phyloP scores from a whole-genome alignment of 2,888 invertebrate species.

The Phragmatobia fuliginosa region DNA sequence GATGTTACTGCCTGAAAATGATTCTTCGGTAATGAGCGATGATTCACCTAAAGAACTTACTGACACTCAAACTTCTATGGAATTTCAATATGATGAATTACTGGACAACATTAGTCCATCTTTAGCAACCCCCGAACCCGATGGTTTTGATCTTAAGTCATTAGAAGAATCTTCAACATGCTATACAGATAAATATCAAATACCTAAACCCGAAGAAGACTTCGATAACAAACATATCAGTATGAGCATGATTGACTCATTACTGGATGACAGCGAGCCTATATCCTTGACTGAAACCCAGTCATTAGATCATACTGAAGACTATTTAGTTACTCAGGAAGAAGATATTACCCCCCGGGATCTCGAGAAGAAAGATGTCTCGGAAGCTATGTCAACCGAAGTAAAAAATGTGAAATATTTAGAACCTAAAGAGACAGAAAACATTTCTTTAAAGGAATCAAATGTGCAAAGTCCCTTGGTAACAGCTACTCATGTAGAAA shows the following conservation, averaged over 20 bases:
- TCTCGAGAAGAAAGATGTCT: constrained; percentile 23
- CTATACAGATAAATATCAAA: constrained; percentile 28
- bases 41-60: constrained; percentile 70
- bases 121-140: constrained; percentile 73
- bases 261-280: constrained; percentile 63
- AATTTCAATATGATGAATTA: constrained; percentile 69
- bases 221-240: constrained; percentile 65
- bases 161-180: constrained; percentile 26
- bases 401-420: neutral
- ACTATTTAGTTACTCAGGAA: constrained; percentile 52
- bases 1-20: constrained; percentile 80
- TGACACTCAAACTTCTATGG: constrained; percentile 66
- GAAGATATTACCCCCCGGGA: constrained; percentile 58
- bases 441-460: constrained; percentile 3
- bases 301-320: constrained; percentile 58
- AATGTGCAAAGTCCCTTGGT: neutral
- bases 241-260: constrained; percentile 68
- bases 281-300: constrained; percentile 55
- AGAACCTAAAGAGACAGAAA: neutral
- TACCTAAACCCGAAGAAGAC: constrained; percentile 46
- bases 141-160: constrained; percentile 50
- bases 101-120: constrained; percentile 71
- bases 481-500: neutral
- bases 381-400: constrained; percentile 2
- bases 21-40: constrained; percentile 73